A percentile compares a stretch with the other conserved stretches of the same genome.
These are phyloP conservation scores for Helicoverpa zea DNA, from an alignment of 1,140 invertebrate genomes.

Conservation along the genomic window DNA sequence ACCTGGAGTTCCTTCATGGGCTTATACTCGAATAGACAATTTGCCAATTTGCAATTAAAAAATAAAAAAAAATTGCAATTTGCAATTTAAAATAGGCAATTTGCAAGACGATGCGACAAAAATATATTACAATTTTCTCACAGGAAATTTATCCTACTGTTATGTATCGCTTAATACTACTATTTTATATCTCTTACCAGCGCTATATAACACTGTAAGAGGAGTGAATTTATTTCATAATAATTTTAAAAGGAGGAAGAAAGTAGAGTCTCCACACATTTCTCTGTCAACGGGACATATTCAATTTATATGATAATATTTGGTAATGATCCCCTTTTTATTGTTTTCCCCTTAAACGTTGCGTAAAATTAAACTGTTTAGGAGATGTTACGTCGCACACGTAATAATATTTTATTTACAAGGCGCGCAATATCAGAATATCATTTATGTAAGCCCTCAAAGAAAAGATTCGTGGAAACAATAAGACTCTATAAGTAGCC, in stretches of 20 bases:
- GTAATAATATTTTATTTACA: slow-evolving; percentile 4
- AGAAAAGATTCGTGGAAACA: not conserved
- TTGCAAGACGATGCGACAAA: too few species aligned
- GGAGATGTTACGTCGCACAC: slow-evolving; percentile 49
- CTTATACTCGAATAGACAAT: too few species aligned
- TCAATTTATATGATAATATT: slow-evolving; percentile 84
- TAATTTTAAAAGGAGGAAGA: not conserved
- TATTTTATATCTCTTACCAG: too few species aligned
- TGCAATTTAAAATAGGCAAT: too few species aligned
- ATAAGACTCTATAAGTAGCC: too few species aligned
- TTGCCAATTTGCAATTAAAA: too few species aligned
- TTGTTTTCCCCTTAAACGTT: slow-evolving; percentile 77
- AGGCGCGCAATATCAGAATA: not conserved
- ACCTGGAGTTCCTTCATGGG: too few species aligned
- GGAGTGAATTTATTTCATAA: not conserved
- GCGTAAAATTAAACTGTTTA: slow-evolving; percentile 73
- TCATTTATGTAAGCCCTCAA: not conserved
- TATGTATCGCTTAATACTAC: too few species aligned
- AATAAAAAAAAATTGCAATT: too few species aligned
- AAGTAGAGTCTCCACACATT: slow-evolving; percentile 54
- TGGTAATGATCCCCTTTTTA: slow-evolving; percentile 78
- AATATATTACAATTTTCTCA: too few species aligned
- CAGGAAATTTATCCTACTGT: too few species aligned
- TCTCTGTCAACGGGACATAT: slow-evolving; percentile 60
- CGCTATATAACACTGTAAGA: too few species aligned